phyloP scores from a whole-genome alignment of 1,140 invertebrate genomes.

The Procambarus clarkii region DNA sequence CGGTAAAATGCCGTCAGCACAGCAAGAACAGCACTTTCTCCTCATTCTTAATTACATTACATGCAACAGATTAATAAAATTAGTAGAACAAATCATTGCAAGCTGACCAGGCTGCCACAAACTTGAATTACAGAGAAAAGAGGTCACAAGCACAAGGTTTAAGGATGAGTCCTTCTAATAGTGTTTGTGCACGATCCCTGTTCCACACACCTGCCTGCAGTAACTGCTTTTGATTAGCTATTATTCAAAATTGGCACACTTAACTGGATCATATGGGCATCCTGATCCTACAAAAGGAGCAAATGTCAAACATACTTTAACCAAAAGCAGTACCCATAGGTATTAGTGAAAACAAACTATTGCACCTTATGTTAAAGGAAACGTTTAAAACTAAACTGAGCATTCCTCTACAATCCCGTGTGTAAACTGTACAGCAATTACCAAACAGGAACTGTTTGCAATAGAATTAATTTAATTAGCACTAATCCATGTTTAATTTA shows the following conservation, averaged over 20 bases:
- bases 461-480: neutral
- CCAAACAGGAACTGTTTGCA: neutral
- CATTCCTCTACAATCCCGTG: constrained; percentile 50
- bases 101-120: constrained; percentile 69
- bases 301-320: constrained; percentile 29
- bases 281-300: neutral
- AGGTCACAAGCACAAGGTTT: constrained; percentile 50
- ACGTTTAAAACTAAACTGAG: constrained; percentile 48
- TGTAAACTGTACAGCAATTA: neutral
- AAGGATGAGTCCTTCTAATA: constrained; percentile 4
- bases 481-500: neutral
- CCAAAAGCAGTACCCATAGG: constrained; percentile 40
- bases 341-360: constrained; percentile 32
- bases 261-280: neutral
- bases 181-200: neutral
- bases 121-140: constrained; percentile 59
- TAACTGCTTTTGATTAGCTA: constrained; percentile 10
- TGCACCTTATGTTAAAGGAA: constrained; percentile 17
- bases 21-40: constrained; percentile 66
- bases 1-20: constrained; percentile 35
- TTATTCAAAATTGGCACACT: constrained; percentile 2
- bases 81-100: constrained; percentile 63
- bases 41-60: constrained; percentile 68
- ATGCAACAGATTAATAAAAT: constrained; percentile 68
- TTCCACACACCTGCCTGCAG: neutral